A percentile compares a stretch with the other conserved stretches of the same genome.
phyloP scores from a whole-genome alignment of 2,113 vertebrate species.

The Leptosomus discolor region DNA sequence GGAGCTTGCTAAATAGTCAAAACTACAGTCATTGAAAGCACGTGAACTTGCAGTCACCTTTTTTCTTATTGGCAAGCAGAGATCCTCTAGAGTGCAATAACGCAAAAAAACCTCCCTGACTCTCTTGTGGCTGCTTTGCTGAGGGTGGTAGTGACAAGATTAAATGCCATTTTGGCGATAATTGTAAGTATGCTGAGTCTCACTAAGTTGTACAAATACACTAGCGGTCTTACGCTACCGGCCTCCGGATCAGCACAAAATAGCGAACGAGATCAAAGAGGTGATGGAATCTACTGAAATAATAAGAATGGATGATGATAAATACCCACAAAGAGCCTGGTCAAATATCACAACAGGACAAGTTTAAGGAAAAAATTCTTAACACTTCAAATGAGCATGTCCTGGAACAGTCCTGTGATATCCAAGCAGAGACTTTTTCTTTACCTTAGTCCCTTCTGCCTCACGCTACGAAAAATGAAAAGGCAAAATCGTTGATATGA shows the following conservation, averaged over 20 bases:
- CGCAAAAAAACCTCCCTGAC: conserved; percentile 9
- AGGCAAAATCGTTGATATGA: background rate
- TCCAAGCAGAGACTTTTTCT: background rate
- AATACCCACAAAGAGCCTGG: background rate
- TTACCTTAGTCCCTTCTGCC: background rate
- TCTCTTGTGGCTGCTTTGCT: conserved; percentile 45
- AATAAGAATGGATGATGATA: conserved; percentile 32
- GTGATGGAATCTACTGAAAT: conserved; percentile 35
- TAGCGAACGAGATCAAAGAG: conserved; percentile 30
- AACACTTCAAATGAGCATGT: background rate
- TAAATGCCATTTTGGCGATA: conserved; percentile 57
- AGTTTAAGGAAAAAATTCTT: background rate
- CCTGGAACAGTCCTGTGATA: background rate
- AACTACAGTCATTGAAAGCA: background rate
- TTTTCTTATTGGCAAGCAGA: conserved; percentile 30
- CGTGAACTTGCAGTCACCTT: conserved; percentile 51
- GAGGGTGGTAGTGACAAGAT: conserved; percentile 60
- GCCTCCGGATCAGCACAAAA: conserved; percentile 28
- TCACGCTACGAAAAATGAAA: background rate
- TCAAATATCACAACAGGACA: background rate
- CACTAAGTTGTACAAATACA: conserved; percentile 58
- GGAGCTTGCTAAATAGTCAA: conserved; percentile 27
- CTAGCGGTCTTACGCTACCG: background rate
- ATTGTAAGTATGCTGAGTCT: conserved; percentile 26
- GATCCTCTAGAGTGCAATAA: conserved; percentile 46